Evolutionary conservation across 1,140 invertebrate genomes (phyloP).

Genomic region (Ditylenchus dipsaci): DNA sequence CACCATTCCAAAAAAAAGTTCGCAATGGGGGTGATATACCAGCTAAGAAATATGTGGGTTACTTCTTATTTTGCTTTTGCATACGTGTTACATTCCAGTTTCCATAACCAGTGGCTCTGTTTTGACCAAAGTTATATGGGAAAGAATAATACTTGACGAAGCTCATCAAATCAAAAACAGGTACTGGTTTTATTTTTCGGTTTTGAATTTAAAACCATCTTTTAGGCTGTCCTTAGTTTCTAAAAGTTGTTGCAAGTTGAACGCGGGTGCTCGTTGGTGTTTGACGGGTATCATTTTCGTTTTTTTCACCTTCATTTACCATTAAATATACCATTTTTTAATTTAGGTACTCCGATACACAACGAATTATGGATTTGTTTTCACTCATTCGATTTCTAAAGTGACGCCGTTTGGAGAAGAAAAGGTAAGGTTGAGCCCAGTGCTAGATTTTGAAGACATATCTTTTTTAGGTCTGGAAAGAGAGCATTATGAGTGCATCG

Average conservation of each 20-base stretch:
- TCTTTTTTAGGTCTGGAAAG: slow-evolving; percentile 63
- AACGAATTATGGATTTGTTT: slow-evolving; percentile 85
- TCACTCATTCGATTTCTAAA: slow-evolving; percentile 69
- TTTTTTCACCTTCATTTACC: neutral
- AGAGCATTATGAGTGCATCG: slow-evolving; percentile 37
- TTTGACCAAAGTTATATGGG: slow-evolving; percentile 71
- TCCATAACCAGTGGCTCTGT: slow-evolving; percentile 40
- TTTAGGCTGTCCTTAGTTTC: slow-evolving; percentile 62
- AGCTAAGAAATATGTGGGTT: neutral
- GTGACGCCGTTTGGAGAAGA: slow-evolving; percentile 67
- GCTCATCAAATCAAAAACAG: slow-evolving; percentile 83
- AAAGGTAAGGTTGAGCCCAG: slow-evolving; percentile 26
- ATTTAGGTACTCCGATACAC: slow-evolving; percentile 77
- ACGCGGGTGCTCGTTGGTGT: slow-evolving; percentile 69
- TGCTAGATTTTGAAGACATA: too few relatives aligned
- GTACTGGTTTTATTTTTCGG: slow-evolving; percentile 63
- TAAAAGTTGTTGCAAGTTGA: slow-evolving; percentile 68
- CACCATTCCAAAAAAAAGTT: slow-evolving; percentile 34
- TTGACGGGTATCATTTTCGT: slow-evolving; percentile 66
- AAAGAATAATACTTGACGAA: slow-evolving; percentile 83
- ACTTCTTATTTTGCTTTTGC: neutral
- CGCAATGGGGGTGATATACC: slow-evolving; percentile 44
- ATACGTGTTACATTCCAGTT: neutral
- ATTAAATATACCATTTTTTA: neutral
- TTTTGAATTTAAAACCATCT: too few relatives aligned